Conservation (phyloP, 1,140 invertebrate species). For the Drosophila takahashii region DNA sequence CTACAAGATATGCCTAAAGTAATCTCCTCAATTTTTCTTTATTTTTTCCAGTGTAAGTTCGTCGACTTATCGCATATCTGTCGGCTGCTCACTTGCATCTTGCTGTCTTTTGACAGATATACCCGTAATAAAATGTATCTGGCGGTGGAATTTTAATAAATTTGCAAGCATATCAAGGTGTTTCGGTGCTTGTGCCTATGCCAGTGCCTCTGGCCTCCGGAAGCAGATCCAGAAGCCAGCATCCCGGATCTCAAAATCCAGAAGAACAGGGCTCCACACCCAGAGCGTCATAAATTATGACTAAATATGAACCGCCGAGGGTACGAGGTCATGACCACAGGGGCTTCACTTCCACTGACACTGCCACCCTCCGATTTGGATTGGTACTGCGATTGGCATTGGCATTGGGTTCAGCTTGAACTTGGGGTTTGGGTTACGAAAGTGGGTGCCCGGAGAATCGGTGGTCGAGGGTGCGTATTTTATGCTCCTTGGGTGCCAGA, state of each 20-base stretch:
- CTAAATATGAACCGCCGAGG: constrained; percentile 71
- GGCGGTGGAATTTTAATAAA: constrained; percentile 79
- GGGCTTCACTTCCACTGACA: constrained; percentile 27
- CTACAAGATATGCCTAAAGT: background rate
- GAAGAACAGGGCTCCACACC: constrained; percentile 64
- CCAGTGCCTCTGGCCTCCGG: background rate
- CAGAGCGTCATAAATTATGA: constrained; percentile 82
- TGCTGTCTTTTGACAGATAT: constrained; percentile 60
- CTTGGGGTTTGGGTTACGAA: constrained; percentile 5
- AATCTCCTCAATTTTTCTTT: no score
- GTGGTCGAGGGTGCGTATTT: constrained; percentile 60
- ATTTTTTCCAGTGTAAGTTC: constrained; percentile 1
- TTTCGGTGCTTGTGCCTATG: constrained; percentile 27
- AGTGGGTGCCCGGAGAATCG: constrained; percentile 1
- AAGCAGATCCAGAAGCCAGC: constrained; percentile 11
- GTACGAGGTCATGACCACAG: constrained; percentile 44
- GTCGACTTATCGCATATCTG: constrained; percentile 2
- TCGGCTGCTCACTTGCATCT: constrained; percentile 4
- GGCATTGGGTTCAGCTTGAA: background rate
- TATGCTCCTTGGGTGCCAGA: constrained; percentile 52
- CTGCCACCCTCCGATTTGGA: background rate
- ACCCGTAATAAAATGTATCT: constrained; percentile 77
- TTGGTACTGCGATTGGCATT: constrained; percentile 7
- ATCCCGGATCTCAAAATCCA: constrained; percentile 23
- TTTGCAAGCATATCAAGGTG: constrained; percentile 79